Percentiles rank a stretch among this genome's conserved stretches.
These are phyloP conservation scores for Oasisia sp. DNA, from an alignment of 2,888 invertebrate genomes.

Conservation along the genomic window DNA sequence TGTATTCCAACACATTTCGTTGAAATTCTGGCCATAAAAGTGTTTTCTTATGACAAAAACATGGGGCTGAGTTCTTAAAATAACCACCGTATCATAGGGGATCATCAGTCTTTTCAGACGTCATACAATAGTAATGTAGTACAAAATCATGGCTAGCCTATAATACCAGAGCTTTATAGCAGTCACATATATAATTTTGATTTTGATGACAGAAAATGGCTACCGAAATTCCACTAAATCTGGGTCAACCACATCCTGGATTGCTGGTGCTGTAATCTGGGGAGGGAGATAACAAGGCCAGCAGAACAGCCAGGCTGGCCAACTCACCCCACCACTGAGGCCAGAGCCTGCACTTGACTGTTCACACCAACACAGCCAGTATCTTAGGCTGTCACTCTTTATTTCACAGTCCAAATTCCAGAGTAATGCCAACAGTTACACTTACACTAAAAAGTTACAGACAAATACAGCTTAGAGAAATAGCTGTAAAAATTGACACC, in stretches of 20 bases:
- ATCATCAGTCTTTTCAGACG: no score
- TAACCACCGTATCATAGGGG: no score
- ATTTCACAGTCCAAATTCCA: neutral
- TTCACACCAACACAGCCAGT: neutral
- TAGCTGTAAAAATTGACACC: neutral
- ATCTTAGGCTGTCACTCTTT: neutral
- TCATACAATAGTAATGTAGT: no score
- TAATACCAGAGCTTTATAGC: no score
- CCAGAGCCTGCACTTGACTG: neutral
- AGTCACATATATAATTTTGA: no score
- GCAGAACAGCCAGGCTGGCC: neutral
- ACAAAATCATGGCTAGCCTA: no score
- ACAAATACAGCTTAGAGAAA: neutral
- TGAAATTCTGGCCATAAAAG: no score
- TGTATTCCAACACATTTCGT: no score
- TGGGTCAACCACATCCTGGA: neutral
- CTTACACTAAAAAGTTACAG: neutral
- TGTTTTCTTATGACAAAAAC: no score
- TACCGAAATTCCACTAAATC: neutral
- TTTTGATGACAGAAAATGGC: no score
- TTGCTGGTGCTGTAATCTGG: neutral
- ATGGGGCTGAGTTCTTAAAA: no score
- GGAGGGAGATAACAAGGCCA: neutral
- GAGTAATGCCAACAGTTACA: neutral
- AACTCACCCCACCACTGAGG: neutral